Base-by-base conservation (phyloP, 2,797 vertebrate species). In the Margarornis squamiger region DNA sequence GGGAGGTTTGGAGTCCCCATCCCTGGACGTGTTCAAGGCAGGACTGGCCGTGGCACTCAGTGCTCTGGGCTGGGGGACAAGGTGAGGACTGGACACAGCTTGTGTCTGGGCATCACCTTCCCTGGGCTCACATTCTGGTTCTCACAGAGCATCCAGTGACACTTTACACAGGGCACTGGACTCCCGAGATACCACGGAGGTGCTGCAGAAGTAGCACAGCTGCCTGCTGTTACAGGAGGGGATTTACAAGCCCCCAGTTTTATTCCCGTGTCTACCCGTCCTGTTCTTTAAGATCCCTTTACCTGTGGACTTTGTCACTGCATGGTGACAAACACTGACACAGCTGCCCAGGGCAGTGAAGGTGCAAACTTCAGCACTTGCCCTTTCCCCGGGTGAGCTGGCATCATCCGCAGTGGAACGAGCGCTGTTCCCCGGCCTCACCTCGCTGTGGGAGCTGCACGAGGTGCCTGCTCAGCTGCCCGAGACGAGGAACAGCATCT, bases 381-480 rank as follows among this genome's bases (percentile, higher is more conserved):
- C 51, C 7, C 70, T 70, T 32, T 29, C 59, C 10, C 14, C 27
- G 0, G 38, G 38, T 39, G 68, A 4, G 19, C 45, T 9, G 11
- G 10, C 2, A 2, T 1, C 23, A 9, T 2, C n/a, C 3, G 38
- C 41, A 26, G 77, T 10, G 6, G 59, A 51, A 10, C 0, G 0
- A 30, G 57, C 1, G 1, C 23, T 70, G 61, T 45, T 36, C 5
- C 45, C 36, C 0, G 1, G 61, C 20, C 70, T 13, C 21, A 5
- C 55, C 18, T 7, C 5, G 2, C 79, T 61, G 61, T 3, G 18
- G 14, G 6, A 45, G 65, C 71, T 12, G 38, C 74, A 5, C 3
- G 2, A 58, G 63, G 48, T 49, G 39, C 8, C 38, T 59, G 9
- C 38, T 12, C 14, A 4, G 36, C 66, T 65, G 26, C 36, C 36